Base-by-base conservation (phyloP, 1,140 invertebrate species). In the Cotesia typhae region DNA sequence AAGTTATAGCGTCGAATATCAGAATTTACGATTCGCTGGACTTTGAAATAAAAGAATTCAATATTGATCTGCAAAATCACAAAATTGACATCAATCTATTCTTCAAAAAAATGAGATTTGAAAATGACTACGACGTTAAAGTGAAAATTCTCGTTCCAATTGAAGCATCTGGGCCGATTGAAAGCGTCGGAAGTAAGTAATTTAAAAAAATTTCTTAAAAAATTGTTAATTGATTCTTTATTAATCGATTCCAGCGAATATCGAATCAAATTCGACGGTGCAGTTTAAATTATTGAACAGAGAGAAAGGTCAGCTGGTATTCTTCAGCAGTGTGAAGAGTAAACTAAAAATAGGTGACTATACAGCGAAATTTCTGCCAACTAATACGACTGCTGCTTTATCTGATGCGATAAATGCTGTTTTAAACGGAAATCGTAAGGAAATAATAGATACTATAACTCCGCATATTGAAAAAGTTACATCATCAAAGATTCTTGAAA, bases 121-220 rank as follows among this genome's bases (percentile, higher is more conserved):
- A 88, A 2, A 89, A 89, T 0, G 82, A 87, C 36, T 92, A 91
- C 77, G 86, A 89, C 69, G 77, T 92, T 4, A 87, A 89, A 73
- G 87, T 88, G 2, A 87, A 85, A 60, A 85, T 92, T 63, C 70
- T 91, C 1, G 81, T 85, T 1, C 80, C 82, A 0, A 74, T 87
- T 12, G 59, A 12, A n/a, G 78, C 76, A 17, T 75, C 35, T 0
- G 85, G 84, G 75, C 77, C 82, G 0, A 77, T 87, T 41, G 67
- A 70, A 0, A 6, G 81, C 0, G 9, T 1, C 0, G 35, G 52
- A 37, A 10, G 72, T 70, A 67, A 1, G 28, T 28, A 28, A 28
- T 28, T 28, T 1, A 1, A 17, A 17, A 17, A 17, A 17, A 17
- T 17, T 17, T 17, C 17, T 17, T 17, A 17, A 17, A 17, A 17